Conservation (phyloP, 2,113 vertebrate species). For the Lepus americanus region DNA sequence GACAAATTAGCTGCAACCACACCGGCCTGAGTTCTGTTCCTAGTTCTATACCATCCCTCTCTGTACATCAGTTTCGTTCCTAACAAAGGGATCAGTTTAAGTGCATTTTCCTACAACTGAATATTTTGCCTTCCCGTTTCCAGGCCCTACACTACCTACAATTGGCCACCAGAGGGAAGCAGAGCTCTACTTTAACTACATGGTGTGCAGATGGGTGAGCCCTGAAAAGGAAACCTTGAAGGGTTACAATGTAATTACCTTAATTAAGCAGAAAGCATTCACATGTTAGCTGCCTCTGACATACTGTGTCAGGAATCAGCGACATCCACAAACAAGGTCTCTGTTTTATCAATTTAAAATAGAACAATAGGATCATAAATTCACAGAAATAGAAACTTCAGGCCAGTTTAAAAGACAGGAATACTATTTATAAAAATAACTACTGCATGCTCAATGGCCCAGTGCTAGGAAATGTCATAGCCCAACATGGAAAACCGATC, state of each 20-base stretch:
- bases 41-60: neutral
- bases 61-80: neutral
- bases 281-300: neutral
- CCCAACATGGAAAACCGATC: neutral
- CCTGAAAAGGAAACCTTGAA: neutral
- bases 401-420: neutral
- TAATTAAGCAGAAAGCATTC: constrained; percentile 61
- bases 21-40: neutral
- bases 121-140: neutral
- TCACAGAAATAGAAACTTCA: neutral
- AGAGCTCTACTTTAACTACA: neutral
- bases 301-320: neutral
- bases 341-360: constrained; percentile 10
- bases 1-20: neutral
- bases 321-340: neutral
- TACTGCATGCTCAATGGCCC: accelerated
- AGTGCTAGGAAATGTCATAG: neutral
- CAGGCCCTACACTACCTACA: accelerated
- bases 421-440: neutral
- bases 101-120: neutral
- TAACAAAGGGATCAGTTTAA: neutral
- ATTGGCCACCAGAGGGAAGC: constrained; percentile 64
- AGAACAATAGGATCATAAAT: neutral
- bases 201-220: accelerated
- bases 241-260: constrained; percentile 30